Base-by-base conservation (phyloP, 2,113 vertebrate genomes). In the Cepphus grylle region DNA sequence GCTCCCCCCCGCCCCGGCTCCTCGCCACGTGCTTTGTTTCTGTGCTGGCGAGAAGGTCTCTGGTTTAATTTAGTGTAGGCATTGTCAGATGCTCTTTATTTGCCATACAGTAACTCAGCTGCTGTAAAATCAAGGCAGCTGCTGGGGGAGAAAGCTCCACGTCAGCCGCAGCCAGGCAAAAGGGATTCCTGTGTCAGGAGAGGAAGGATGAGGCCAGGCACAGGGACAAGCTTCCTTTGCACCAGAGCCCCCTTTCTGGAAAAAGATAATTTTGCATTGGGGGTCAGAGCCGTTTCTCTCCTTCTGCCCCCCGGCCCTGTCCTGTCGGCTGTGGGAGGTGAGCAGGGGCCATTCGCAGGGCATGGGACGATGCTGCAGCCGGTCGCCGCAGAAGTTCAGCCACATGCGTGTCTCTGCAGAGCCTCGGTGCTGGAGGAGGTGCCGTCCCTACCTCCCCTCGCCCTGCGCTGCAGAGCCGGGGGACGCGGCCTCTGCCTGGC, bases 391-490 rank as follows among this genome's bases (percentile, higher is more conserved):
- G 8, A 11, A 17, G n/a, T 32, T 32, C n/a, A 11, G 61, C 53
- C 6, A 0, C 17, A 1, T 2, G 32, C 12, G 3, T 1, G 1
- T 27, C 36, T n/a, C 27, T 5, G 2, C 27, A 20, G 43, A 45
- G 43, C 14, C 50, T n/a, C 2, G 0, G 30, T 13, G 53, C n/a
- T 36, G 65, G 30, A 36, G 26, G 34, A 26, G 38, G 10, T 5
- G 8, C 34, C 19, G 42, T 30, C 36, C 23, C 73, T 15, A 3
- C 38, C 34, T 43, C 18, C n/a, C 59, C n/a, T 61, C 4, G 7
- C 19, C 19, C 43, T 8, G 14, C 2, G 4, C 22, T 5, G 32
- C 66, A 14, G 38, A 10, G 61, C 29, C 22, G 2, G 32, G 53
- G 66, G 30, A 32, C 1, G 0, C 6, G 49, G 34, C 26, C 56